Conservation (phyloP, 2,888 invertebrate species). For the Hyppa rectilinea region DNA sequence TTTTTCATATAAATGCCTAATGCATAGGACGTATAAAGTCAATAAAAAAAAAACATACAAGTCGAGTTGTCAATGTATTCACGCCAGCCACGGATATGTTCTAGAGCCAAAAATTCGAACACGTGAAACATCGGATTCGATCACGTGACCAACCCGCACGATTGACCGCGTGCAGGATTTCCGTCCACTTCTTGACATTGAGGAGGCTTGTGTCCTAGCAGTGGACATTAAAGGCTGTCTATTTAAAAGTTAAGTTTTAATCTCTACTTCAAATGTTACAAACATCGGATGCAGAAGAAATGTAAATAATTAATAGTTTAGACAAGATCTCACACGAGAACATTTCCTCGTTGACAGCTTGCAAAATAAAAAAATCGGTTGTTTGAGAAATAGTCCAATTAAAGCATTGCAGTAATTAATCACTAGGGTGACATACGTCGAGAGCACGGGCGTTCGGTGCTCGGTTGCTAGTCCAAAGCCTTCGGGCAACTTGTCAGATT, state of each 20-base stretch:
- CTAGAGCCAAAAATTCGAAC: not conserved
- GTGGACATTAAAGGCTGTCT: not conserved
- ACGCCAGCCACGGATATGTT: too few relatives aligned
- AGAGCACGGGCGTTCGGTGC: not conserved
- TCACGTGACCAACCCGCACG: not conserved
- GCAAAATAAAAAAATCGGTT: constrained; percentile 4
- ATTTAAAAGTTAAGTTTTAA: not conserved
- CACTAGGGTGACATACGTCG: constrained; percentile 6
- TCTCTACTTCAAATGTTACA: not conserved
- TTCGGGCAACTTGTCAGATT: constrained; percentile 21
- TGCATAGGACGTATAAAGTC: too few relatives aligned
- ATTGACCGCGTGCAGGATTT: not conserved
- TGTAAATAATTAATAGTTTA: not conserved
- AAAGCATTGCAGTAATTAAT: constrained; percentile 15
- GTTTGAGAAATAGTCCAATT: constrained; percentile 22
- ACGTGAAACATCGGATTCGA: not conserved
- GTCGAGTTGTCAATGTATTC: too few relatives aligned
- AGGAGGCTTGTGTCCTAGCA: not conserved
- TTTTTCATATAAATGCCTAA: too few relatives aligned
- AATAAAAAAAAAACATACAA: too few relatives aligned
- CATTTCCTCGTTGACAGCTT: not conserved
- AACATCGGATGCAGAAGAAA: not conserved
- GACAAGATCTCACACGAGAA: not conserved
- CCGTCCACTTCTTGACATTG: not conserved
- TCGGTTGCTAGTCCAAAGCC: constrained; percentile 8